Evolutionary conservation across 2,888 invertebrate genomes (phyloP).

Genomic region (Thyatira batis): DNA sequence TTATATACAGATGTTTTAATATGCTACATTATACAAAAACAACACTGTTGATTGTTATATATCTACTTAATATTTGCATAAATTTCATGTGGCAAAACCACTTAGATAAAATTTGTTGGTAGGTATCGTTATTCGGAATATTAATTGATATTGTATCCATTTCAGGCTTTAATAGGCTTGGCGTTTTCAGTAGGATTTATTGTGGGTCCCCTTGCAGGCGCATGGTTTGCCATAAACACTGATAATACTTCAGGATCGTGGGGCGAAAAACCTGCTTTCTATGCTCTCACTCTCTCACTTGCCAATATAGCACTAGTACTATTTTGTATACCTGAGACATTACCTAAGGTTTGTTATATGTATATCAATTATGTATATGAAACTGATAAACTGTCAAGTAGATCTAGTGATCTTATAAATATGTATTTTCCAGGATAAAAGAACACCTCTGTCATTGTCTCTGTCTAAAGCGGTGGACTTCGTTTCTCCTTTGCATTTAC

Average conservation of each 20-base stretch:
- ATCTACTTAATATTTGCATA: not conserved
- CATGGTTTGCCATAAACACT: slow-evolving; percentile 89
- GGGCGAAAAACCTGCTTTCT: slow-evolving; percentile 91
- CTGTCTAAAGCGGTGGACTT: slow-evolving; percentile 83
- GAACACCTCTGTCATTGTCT: slow-evolving; percentile 86
- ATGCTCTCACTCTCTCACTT: slow-evolving; percentile 88
- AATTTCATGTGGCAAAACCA: not conserved
- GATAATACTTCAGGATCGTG: slow-evolving; percentile 83
- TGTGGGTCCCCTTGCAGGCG: slow-evolving; percentile 97
- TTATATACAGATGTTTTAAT: no score
- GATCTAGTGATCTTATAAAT: slow-evolving; percentile 11
- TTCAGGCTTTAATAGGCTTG: slow-evolving; percentile 96
- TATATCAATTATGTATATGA: not conserved
- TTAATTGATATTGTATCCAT: slow-evolving; percentile 28
- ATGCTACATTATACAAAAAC: slow-evolving; percentile 5
- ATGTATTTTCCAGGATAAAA: slow-evolving; percentile 82
- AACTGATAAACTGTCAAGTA: not conserved
- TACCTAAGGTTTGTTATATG: slow-evolving; percentile 83
- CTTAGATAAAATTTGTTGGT: not conserved
- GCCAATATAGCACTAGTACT: slow-evolving; percentile 89
- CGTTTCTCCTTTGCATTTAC: slow-evolving; percentile 70
- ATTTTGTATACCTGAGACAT: slow-evolving; percentile 90
- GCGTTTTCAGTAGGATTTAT: slow-evolving; percentile 99
- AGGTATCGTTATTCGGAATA: not conserved
- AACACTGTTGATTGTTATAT: no score